A percentile compares a stretch with the other conserved stretches of the same genome.
These are phyloP conservation scores for Drosophila siamana DNA, from an alignment of 2,888 invertebrate species.

Conservation along the genomic window DNA sequence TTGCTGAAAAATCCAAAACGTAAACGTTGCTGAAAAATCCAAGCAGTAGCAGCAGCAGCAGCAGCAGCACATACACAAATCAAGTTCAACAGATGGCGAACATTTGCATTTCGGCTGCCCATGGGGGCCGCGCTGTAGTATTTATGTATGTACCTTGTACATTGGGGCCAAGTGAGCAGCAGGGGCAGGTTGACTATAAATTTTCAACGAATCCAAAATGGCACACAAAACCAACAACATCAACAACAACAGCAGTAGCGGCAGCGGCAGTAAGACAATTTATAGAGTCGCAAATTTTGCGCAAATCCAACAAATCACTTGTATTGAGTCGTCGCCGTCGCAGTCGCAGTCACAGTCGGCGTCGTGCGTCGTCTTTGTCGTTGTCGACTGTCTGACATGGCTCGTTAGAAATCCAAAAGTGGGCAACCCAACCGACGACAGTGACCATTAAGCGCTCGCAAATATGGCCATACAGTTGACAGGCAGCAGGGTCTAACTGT, in stretches of 20 bases:
- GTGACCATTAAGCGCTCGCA: slow-evolving; percentile 63
- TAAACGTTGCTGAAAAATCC: slow-evolving; percentile 51
- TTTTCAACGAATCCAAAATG: slow-evolving; percentile 50
- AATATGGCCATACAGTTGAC: slow-evolving; percentile 65
- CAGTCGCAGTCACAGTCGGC: background rate
- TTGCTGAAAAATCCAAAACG: slow-evolving; percentile 49
- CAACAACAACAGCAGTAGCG: background rate
- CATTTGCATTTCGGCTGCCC: slow-evolving; percentile 59
- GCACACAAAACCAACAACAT: slow-evolving; percentile 29
- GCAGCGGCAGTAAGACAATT: slow-evolving; percentile 51
- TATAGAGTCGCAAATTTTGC: slow-evolving; percentile 64
- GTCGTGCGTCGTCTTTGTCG: slow-evolving; percentile 28
- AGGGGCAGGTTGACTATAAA: slow-evolving; percentile 43
- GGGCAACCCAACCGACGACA: slow-evolving; percentile 37
- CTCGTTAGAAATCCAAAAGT: slow-evolving; percentile 68
- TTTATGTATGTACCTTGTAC: background rate
- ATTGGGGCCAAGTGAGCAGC: slow-evolving; percentile 5
- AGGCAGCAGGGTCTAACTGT: slow-evolving; percentile 56
- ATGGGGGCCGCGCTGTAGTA: slow-evolving; percentile 17
- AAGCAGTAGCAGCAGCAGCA: too few species aligned
- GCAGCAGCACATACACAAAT: slow-evolving; percentile 40
- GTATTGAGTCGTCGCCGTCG: slow-evolving; percentile 49
- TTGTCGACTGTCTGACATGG: slow-evolving; percentile 37
- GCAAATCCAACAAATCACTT: slow-evolving; percentile 65
- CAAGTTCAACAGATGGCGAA: slow-evolving; percentile 74